A percentile compares a stretch with the other conserved stretches of the same genome.
Evolutionary conservation across 2,113 vertebrate genomes (phyloP).

Genomic region (Nyctibius bracteatus): DNA sequence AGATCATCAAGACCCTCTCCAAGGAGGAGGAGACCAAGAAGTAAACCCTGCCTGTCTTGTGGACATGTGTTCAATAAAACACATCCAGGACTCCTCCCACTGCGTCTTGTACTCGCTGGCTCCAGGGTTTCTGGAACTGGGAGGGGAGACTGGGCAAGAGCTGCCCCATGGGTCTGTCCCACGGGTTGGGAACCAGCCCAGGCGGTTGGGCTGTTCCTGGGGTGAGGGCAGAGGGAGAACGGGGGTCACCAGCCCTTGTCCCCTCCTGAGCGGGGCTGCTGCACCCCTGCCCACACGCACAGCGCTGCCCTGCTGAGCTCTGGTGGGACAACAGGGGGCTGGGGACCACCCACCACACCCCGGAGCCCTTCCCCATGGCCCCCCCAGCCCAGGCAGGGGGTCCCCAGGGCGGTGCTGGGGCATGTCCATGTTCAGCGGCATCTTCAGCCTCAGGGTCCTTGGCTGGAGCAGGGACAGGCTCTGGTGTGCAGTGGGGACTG

Average conservation of each 20-base stretch:
- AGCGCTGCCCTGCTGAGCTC: too few species aligned
- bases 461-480: too few species aligned
- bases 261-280: too few species aligned
- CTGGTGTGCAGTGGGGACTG: too few species aligned
- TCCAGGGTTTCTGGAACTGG: rapidly evolving
- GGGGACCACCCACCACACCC: background rate
- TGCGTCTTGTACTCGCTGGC: rapidly evolving
- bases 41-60: constrained; percentile 45
- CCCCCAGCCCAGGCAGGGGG: too few species aligned
- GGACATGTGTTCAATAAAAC: constrained; percentile 21
- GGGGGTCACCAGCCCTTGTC: too few species aligned
- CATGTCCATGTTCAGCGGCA: too few species aligned
- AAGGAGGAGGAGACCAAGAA: constrained; percentile 98
- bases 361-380: background rate
- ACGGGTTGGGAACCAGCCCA: rapidly evolving
- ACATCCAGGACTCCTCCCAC: rapidly evolving
- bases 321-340: too few species aligned
- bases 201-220: rapidly evolving
- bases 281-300: too few species aligned
- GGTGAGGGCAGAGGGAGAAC: too few species aligned
- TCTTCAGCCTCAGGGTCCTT: too few species aligned
- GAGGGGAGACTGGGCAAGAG: background rate
- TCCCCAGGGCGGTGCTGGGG: rapidly evolving
- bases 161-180: background rate
- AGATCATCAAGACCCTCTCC: constrained; percentile 93